Base-by-base conservation (phyloP, 2,888 invertebrate species). In the Caenorhabditis sinica region DNA sequence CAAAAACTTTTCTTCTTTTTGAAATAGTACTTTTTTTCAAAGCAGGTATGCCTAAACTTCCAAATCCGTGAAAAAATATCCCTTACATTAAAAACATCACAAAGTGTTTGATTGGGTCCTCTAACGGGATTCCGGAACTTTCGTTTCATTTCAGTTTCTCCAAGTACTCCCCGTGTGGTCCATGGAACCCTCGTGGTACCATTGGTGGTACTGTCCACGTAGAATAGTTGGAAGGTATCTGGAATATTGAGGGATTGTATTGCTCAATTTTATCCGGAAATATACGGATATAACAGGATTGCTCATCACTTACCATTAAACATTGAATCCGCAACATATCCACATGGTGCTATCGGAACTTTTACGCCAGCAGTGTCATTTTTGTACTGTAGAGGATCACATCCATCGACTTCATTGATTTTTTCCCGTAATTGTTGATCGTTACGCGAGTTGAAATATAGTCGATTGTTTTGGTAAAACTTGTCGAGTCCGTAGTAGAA, bases 401-500 rank as follows among this genome's bases (percentile, higher is more conserved):
- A 88, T 8, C 89, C 91, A n/a, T 87, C 94, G 0, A 93, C 93
- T 89, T 94, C 95, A 5, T 95, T 95, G 93, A 96, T 96, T 40
- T 92, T 63, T 0, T 89, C 88, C 6, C 73, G 23, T 15, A 99
- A 94, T 93, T 99, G 98, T 92, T 95, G 95, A 93, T 98, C 98
- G 91, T 94, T 96, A 93, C 96, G 93, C 0, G 98, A 98, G 93
- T 97, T 97, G 0, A 98, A 97, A 94, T 98, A 98, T 86, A 98
- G 95, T 51, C 98, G 95, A 94, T 98, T 98, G 93, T 99, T 99
- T 94, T 99, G 99, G 93, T 98, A 99, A 93, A 96, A 99, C 93
- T 98, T 98, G 74, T 96, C 96, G 75, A 99, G 94, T 0, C 98
- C 98, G 93, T 99, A 99, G 93, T 98, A 99, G 95, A 99, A 96